Evolutionary conservation across 2,797 vertebrate genomes (phyloP).

Genomic region (Sebastes steindachneri): DNA sequence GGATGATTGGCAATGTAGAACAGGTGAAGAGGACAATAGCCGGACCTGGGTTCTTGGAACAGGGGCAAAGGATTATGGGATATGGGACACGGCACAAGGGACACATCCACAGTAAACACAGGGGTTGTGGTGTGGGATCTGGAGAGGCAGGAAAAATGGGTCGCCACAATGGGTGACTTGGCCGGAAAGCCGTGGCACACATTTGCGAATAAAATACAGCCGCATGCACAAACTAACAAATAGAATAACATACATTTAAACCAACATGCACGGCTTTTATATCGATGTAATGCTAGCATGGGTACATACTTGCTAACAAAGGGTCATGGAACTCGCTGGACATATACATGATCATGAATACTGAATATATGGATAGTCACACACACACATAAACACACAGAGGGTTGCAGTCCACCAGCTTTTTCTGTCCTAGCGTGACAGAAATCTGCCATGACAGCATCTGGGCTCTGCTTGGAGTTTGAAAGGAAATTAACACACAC

Average conservation of each 20-base stretch:
- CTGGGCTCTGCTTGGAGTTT: conserved; percentile 2
- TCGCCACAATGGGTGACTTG: conserved; percentile 62
- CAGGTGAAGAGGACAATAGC: conserved; percentile 72
- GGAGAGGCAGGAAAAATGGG: conserved; percentile 69
- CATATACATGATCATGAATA: not conserved
- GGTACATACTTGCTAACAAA: not conserved
- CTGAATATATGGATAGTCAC: not conserved
- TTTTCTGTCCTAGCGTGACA: conserved; percentile 4
- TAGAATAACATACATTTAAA: not conserved
- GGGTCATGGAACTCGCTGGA: not conserved
- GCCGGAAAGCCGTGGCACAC: conserved; percentile 43
- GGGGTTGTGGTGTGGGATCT: conserved; percentile 63
- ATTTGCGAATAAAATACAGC: conserved; percentile 23
- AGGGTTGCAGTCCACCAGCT: not conserved
- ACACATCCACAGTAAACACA: conserved; percentile 67
- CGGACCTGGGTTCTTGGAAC: conserved; percentile 69
- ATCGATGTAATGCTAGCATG: not conserved
- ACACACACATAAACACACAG: not conserved
- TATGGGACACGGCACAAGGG: conserved; percentile 75
- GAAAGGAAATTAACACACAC: conserved; percentile 12
- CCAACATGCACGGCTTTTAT: not conserved
- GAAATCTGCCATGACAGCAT: conserved; percentile 22
- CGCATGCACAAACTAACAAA: conserved; percentile 6
- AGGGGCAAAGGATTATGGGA: conserved; percentile 76
- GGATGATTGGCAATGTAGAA: conserved; percentile 48